phyloP scores from a whole-genome alignment of 2,797 vertebrate species.

The Scleropages formosus region DNA sequence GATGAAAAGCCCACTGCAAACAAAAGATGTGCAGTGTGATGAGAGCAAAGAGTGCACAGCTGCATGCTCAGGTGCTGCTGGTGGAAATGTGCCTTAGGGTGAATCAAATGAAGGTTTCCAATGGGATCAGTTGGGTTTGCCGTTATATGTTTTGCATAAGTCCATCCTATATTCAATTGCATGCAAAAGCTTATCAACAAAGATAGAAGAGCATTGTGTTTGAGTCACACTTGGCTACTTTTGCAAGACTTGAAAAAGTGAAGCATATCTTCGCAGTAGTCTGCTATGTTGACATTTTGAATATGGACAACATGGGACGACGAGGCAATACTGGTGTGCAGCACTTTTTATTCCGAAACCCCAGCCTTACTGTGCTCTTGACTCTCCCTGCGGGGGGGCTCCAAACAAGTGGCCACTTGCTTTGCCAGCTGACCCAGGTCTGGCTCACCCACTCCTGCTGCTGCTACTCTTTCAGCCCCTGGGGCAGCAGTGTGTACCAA shows the following conservation, averaged over 20 bases:
- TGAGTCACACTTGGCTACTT: neutral
- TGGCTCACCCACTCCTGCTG: too few species aligned
- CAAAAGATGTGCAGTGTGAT: neutral
- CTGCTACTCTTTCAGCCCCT: too few species aligned
- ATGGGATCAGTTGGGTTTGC: neutral
- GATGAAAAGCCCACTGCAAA: neutral
- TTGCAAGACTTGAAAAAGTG: neutral
- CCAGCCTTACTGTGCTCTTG: too few species aligned
- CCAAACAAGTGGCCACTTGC: too few species aligned
- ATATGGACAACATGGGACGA: too few species aligned
- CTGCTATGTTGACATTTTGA: too few species aligned
- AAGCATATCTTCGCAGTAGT: neutral
- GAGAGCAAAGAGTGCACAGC: neutral
- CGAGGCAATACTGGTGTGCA: too few species aligned
- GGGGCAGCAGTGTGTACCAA: too few species aligned
- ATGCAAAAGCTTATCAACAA: neutral
- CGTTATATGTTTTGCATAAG: conserved; percentile 4
- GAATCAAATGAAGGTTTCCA: neutral
- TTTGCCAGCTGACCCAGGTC: too few species aligned
- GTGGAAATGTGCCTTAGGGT: neutral
- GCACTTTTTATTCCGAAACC: too few species aligned
- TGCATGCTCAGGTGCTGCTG: neutral
- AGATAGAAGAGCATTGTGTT: neutral
- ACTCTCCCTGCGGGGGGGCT: too few species aligned
- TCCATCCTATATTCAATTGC: neutral